Evolutionary conservation across 2,888 invertebrate species (phyloP), one percentile per base, ranked within the genome.

Genomic region (Coenonympha glycerion): DNA sequence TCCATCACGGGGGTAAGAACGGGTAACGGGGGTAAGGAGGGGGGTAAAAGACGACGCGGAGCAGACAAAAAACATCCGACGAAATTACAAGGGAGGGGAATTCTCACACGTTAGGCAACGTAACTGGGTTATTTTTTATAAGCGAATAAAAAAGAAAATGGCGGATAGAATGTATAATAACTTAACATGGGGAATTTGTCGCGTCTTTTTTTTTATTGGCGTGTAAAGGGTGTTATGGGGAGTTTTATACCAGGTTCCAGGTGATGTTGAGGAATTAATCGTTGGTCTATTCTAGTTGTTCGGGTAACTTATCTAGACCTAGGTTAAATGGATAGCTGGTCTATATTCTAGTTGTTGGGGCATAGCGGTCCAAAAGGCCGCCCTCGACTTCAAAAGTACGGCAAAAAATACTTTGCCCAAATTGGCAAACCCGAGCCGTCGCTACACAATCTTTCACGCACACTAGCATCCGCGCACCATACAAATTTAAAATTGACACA

Each of bases 1-100:
- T 64, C 63, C 53, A 63, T 64, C 60, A 57, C 42, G 48, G 33
- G 40, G 40, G 47, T 13, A 6, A 30, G 30, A 13, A 6, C 8
- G 24, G 36, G 19, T 36, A 11, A 11, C 19, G 36, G 19, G 36
- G 36, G 19, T 13, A 19, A n/a, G 8, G 13, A 16, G 22, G 13
- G 31, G 13, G 42, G 6, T 11, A 6, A 11, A 31, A 31, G 44
- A 44, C 31, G 44, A 30, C 31, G 44, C 21, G 44, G 33, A 44
- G 21, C 44, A 44, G 44, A 44, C 44, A 44, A 44, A 44, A 44
- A 44, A 44, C 31, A 44, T 44, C 44, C 39, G 39, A 39, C 39
- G 39, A 39, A 39, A 39, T 39, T 39, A 39, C 39, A 24, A 22
- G 39, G 22, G 39, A 39, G 44, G 39, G 44, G 39, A 8, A 24